phyloP scores from a whole-genome alignment of 2,113 vertebrate species.

The Petrocephalus zakoni region DNA sequence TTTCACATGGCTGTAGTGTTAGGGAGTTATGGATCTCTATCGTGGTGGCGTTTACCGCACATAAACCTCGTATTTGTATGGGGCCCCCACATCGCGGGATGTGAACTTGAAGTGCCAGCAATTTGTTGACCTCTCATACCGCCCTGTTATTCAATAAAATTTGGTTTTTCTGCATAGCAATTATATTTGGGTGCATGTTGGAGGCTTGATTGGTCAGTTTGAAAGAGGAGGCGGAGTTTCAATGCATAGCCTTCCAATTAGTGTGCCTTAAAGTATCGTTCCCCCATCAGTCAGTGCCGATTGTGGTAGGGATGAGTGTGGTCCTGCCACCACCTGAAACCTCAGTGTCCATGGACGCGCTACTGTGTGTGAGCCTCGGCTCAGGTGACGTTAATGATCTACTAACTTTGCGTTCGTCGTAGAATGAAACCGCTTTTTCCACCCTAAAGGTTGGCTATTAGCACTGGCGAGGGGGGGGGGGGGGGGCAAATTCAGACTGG shows the following conservation, averaged over 20 bases:
- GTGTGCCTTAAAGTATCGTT: no score
- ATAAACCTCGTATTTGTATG: not conserved
- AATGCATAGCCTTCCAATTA: not conserved
- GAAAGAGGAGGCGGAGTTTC: not conserved
- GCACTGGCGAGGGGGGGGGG: not conserved
- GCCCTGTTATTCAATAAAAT: not conserved
- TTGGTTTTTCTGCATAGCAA: not conserved
- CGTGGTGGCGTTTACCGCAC: not conserved
- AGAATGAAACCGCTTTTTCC: not conserved
- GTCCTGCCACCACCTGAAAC: conserved; percentile 4
- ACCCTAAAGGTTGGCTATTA: not conserved
- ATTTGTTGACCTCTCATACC: not conserved
- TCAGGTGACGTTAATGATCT: conserved; percentile 10
- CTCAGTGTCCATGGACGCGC: not conserved
- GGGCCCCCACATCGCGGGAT: not conserved
- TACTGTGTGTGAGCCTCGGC: not conserved
- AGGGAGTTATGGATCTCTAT: not conserved
- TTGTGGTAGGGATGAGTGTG: not conserved
- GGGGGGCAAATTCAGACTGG: not conserved
- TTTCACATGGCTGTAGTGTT: not conserved
- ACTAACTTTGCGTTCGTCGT: not conserved
- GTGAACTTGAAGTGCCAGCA: conserved; percentile 28
- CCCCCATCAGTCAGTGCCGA: not conserved
- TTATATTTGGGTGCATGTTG: not conserved
- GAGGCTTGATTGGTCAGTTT: not conserved